phyloP scores from a whole-genome alignment of 1,140 invertebrate genomes.

The Ceratitis capitata region DNA sequence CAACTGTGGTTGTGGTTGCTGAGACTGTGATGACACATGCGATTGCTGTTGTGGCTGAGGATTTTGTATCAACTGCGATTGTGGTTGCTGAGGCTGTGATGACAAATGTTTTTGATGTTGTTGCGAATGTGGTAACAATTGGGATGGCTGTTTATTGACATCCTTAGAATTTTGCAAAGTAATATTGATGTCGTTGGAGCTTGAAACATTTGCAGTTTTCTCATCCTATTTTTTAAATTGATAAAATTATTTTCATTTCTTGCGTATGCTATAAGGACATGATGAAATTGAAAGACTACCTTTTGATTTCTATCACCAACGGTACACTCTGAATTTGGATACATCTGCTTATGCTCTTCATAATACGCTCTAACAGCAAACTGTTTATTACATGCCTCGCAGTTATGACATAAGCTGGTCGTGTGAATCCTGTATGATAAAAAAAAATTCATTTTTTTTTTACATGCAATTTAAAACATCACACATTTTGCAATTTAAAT shows the following conservation, averaged over 20 bases:
- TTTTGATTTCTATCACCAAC: conserved; percentile 39
- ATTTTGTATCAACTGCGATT: conserved; percentile 41
- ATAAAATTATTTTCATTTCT: no score
- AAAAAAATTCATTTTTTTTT: neutral
- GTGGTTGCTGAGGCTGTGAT: neutral
- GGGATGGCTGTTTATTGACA: conserved; percentile 7
- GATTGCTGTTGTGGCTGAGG: conserved; percentile 36
- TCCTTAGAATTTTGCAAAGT: neutral
- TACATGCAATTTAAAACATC: neutral
- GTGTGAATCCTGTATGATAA: conserved; percentile 52
- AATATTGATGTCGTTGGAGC: neutral
- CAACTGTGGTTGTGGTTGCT: conserved; percentile 21
- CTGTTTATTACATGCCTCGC: conserved; percentile 77
- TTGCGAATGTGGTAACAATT: conserved; percentile 40
- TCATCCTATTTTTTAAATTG: neutral
- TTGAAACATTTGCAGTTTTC: neutral
- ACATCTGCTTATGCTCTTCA: conserved; percentile 68
- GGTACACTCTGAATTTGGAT: conserved; percentile 42
- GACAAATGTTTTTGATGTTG: conserved; percentile 37
- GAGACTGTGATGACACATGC: neutral
- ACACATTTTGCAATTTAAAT: neutral
- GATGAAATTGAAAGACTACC: neutral
- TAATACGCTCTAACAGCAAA: conserved; percentile 78
- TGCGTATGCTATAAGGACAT: no score
- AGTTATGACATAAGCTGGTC: conserved; percentile 74